Base-by-base conservation (phyloP, 2,113 vertebrate genomes). In the Rhizomys pruinosus region DNA sequence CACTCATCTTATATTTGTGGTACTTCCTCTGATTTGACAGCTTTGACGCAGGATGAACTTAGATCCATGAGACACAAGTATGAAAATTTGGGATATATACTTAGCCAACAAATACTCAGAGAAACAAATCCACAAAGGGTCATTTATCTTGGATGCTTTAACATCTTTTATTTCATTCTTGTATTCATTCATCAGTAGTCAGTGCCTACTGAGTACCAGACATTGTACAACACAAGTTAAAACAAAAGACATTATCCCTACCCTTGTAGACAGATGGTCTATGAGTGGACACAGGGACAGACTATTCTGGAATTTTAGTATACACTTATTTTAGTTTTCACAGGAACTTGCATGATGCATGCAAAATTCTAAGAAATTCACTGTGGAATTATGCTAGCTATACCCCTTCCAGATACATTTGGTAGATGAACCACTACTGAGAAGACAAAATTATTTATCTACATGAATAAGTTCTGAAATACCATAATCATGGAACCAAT, bases 321-420 rank as follows among this genome's bases (percentile, higher is more conserved):
- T 84, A 89, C 17, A 68, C 5, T 73, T 61, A 73, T 90, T 82
- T 86, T 87, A 96, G 57, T 42, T 78, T 76, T 86, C 39, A 72
- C 1, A 90, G 34, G 6, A 91, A 77, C 19, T 42, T 85, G 8
- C 17, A 96, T 23, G 7, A 76, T 71, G 12, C 4, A 74, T 94
- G 42, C 72, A 59, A 71, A 68, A 1, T 52, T 92, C n/a, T 84
- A 73, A 57, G 61, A 64, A 76, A 90, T 52, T 63, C 68, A 91
- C 87, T 93, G 63, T 84, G 59, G 90, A 84, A 72, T 44, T 80
- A 12, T 22, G 11, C 57, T 44, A 72, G 7, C 27, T 89, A 69
- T 79, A 84, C 42, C 22, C 71, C 16, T 68, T 93, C 20, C 57
- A 85, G n/a, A 81, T 52, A 90, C 11, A 94, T 61, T 29, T 93